These are phyloP conservation scores for Pelagia noctiluca DNA, from an alignment of 30 jellyfish, hydroid and myxozoan genomes.

Conservation along the genomic window DNA sequence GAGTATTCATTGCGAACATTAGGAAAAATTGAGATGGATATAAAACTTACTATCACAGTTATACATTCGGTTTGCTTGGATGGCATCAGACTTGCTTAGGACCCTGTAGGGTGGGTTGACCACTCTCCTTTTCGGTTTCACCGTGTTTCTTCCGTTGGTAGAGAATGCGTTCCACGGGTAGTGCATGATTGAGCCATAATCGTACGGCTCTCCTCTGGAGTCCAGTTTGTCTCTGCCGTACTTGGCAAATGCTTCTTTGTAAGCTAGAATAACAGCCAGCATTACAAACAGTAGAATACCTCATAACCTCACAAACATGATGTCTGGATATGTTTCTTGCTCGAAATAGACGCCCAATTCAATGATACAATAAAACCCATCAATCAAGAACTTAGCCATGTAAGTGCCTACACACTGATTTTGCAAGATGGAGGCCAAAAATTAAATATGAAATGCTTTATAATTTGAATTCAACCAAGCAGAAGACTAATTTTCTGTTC, in stretches of 20 bases:
- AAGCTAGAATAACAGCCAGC: not conserved
- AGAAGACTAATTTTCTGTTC: too few relatives aligned
- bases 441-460: too few relatives aligned
- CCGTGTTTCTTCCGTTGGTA: slow-evolving; percentile 65
- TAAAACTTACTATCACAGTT: slow-evolving; percentile 8
- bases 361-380: too few relatives aligned
- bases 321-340: too few relatives aligned
- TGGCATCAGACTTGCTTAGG: slow-evolving; percentile 70
- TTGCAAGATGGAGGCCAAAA: too few relatives aligned
- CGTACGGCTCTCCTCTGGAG: slow-evolving; percentile 73
- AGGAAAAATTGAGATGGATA: too few relatives aligned
- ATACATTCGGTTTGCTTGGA: slow-evolving; percentile 69
- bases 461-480: too few relatives aligned
- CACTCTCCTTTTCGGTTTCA: slow-evolving; percentile 52
- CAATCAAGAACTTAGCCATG: too few relatives aligned
- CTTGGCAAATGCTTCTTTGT: slow-evolving; percentile 62
- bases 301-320: too few relatives aligned
- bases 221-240: slow-evolving; percentile 72
- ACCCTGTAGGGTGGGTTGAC: slow-evolving; percentile 57
- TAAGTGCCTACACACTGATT: too few relatives aligned
- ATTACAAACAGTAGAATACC: not conserved
- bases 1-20: too few relatives aligned
- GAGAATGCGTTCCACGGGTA: slow-evolving; percentile 88
- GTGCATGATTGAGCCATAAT: slow-evolving; percentile 86
- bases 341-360: too few relatives aligned